A percentile compares a stretch with the other conserved stretches of the same genome.
Evolutionary conservation across 2,888 invertebrate species (phyloP).

Genomic region (Athrips mouffetella): DNA sequence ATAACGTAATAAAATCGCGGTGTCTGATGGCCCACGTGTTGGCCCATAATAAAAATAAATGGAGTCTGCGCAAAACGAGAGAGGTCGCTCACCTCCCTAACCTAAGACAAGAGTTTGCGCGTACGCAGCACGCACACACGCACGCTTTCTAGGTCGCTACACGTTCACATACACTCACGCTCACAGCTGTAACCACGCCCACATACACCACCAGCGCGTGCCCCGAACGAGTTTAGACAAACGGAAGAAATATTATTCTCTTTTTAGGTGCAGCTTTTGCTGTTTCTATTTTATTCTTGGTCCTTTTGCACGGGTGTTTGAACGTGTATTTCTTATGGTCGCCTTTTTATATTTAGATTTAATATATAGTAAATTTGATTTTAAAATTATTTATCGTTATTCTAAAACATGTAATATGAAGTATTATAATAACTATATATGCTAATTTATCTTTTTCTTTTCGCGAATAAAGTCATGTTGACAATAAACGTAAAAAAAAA

Average conservation of each 20-base stretch:
- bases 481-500: no score
- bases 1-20: conserved; percentile 61
- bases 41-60: conserved; percentile 74
- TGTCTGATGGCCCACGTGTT: conserved; percentile 64
- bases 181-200: conserved; percentile 43
- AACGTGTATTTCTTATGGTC: conserved; percentile 3
- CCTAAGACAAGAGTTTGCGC: conserved; percentile 73
- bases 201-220: conserved; percentile 60
- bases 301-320: conserved; percentile 1
- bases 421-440: no score
- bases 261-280: conserved; percentile 66
- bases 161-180: conserved; percentile 36
- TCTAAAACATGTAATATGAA: no score
- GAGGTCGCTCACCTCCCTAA: conserved; percentile 78
- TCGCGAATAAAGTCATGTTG: no score
- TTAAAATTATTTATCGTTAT: background rate
- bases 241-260: conserved; percentile 77
- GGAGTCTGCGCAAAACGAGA: conserved; percentile 66
- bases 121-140: conserved; percentile 59
- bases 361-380: background rate
- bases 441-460: no score
- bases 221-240: conserved; percentile 75
- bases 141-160: conserved; percentile 47
- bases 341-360: background rate
- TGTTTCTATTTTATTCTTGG: conserved; percentile 41